phyloP scores from a whole-genome alignment of 2,888 invertebrate species.

The Colostygia pectinataria region DNA sequence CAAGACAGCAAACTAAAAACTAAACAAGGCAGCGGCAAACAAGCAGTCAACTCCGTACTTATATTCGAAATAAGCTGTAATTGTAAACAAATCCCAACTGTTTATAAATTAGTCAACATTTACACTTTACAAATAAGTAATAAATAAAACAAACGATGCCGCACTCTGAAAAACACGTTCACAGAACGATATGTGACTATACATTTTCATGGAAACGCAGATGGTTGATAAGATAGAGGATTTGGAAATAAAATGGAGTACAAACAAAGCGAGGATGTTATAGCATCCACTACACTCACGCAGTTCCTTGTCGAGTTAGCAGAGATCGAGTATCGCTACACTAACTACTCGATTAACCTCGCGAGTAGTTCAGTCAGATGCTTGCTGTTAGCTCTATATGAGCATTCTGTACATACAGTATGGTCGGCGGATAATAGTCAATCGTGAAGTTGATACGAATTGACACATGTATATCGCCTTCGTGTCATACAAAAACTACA shows the following conservation, averaged over 20 bases:
- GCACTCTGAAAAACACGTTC: conserved; percentile 40
- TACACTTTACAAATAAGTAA: conserved; percentile 28
- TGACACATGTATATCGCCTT: too few species aligned
- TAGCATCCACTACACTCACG: too few species aligned
- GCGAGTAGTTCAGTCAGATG: too few species aligned
- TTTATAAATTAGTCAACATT: conserved; percentile 33
- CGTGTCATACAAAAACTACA: too few species aligned
- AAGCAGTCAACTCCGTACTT: conserved; percentile 26
- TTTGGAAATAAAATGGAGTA: conserved; percentile 26
- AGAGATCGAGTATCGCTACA: too few species aligned
- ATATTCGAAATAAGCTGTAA: conserved; percentile 25
- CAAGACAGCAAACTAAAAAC: background rate
- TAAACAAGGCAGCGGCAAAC: conserved; percentile 20
- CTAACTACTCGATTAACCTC: too few species aligned
- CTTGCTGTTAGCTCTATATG: too few species aligned
- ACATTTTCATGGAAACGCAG: conserved; percentile 40
- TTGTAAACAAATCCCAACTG: conserved; percentile 20
- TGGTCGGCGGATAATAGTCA: too few species aligned
- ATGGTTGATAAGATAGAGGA: conserved; percentile 43
- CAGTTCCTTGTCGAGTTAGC: too few species aligned
- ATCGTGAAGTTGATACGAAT: too few species aligned
- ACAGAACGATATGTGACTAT: conserved; percentile 42
- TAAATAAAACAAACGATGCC: conserved; percentile 32
- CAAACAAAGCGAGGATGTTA: conserved; percentile 22
- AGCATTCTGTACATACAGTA: too few species aligned